phyloP scores from a whole-genome alignment of 2,113 vertebrate genomes.

The Plectropomus leopardus region DNA sequence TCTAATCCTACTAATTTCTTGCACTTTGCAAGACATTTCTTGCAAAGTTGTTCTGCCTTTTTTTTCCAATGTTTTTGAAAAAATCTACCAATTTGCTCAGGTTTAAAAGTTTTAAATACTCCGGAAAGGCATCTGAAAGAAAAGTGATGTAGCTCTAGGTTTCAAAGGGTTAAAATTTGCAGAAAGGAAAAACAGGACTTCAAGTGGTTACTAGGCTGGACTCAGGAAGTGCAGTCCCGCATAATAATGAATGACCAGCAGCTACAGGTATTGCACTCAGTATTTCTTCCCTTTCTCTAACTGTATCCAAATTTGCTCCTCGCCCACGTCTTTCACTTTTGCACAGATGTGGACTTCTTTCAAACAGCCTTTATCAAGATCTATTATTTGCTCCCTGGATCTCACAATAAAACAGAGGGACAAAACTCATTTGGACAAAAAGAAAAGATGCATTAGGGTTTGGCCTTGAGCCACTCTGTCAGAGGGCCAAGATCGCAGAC shows the following conservation, averaged over 20 bases:
- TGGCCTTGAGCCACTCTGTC: conserved; percentile 87
- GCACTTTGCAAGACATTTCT: no score
- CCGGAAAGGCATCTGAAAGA: no score
- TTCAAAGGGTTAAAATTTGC: no score
- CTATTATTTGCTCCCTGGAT: conserved; percentile 54
- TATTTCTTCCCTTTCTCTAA: neutral
- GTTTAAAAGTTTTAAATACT: no score
- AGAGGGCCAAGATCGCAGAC: conserved; percentile 65
- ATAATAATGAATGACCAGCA: neutral
- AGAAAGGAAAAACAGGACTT: neutral
- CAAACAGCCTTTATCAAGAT: conserved; percentile 52
- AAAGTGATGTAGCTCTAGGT: no score
- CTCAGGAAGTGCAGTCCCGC: neutral
- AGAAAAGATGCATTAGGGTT: conserved; percentile 81
- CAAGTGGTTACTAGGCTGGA: neutral
- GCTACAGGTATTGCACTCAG: conserved; percentile 15
- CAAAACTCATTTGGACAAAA: conserved; percentile 76
- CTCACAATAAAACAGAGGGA: conserved; percentile 49
- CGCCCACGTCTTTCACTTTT: conserved; percentile 31
- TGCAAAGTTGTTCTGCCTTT: no score
- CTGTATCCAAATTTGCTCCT: conserved; percentile 5
- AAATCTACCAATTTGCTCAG: no score
- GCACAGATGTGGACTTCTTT: conserved; percentile 48
- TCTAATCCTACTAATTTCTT: no score
- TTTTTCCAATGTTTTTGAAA: no score